A percentile compares a stretch with the other conserved stretches of the same genome.
Evolutionary conservation across 2,888 invertebrate genomes (phyloP).

Genomic region (Meteorus colon): DNA sequence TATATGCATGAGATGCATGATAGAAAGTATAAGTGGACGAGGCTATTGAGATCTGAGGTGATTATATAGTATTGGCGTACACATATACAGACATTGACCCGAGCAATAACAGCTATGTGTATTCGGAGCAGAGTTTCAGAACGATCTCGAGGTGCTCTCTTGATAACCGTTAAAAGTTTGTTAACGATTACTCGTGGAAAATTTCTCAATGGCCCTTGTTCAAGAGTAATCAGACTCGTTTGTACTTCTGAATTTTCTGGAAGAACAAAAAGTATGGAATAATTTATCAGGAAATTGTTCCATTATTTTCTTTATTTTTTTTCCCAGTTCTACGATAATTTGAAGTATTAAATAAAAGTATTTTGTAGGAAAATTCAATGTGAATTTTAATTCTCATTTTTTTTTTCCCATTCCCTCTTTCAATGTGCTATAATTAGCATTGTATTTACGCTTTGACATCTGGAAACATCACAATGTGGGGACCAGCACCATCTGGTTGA

Average conservation of each 20-base stretch:
- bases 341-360: not conserved
- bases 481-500: slow-evolving; percentile 36
- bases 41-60: slow-evolving; percentile 6
- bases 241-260: slow-evolving; percentile 29
- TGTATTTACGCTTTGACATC: slow-evolving; percentile 35
- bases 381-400: not conserved
- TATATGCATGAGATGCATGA: no score
- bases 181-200: slow-evolving; percentile 64
- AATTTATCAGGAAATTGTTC: slow-evolving; percentile 37
- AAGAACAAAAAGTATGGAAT: slow-evolving; percentile 42
- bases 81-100: slow-evolving; percentile 7
- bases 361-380: not conserved
- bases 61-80: slow-evolving; percentile 24
- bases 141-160: slow-evolving; percentile 35
- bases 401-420: not conserved
- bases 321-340: not conserved
- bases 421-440: slow-evolving; percentile 13
- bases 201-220: slow-evolving; percentile 60
- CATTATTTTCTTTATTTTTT: not conserved
- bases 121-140: slow-evolving; percentile 22
- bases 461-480: slow-evolving; percentile 1
- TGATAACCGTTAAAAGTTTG: slow-evolving; percentile 68
- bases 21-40: slow-evolving; percentile 35
- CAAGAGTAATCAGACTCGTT: slow-evolving; percentile 43
- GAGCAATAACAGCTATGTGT: not conserved